These are phyloP conservation scores for Oscheius onirici DNA, from an alignment of 2,888 invertebrate genomes.

Conservation along the genomic window DNA sequence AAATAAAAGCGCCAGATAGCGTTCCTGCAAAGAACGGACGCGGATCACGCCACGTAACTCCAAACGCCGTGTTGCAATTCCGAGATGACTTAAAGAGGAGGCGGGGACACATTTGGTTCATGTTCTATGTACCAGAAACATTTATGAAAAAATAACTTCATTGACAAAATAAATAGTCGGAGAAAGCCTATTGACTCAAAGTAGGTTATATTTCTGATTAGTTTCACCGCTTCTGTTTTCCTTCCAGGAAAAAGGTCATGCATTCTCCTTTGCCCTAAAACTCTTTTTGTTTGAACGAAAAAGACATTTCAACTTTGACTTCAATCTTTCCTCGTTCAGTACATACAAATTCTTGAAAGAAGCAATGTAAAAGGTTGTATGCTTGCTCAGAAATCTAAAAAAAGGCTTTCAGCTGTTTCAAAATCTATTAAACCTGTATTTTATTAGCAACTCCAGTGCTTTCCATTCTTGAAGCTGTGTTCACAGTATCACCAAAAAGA, in stretches of 20 bases:
- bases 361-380: slow-evolving; percentile 67
- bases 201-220: neutral
- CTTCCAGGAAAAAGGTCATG: slow-evolving; percentile 65
- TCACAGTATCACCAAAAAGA: slow-evolving; percentile 69
- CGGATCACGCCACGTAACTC: slow-evolving; percentile 21
- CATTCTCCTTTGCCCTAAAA: slow-evolving; percentile 70
- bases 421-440: slow-evolving; percentile 50
- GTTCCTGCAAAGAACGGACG: slow-evolving; percentile 14
- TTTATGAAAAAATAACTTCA: no score
- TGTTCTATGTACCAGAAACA: no score
- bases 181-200: neutral
- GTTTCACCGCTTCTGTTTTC: slow-evolving; percentile 38
- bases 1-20: slow-evolving; percentile 18
- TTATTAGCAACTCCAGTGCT: slow-evolving; percentile 68
- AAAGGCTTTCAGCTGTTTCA: neutral
- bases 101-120: no score
- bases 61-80: no score
- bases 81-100: no score
- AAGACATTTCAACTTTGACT: slow-evolving; percentile 61
- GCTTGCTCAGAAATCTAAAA: slow-evolving; percentile 67
- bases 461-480: slow-evolving; percentile 70
- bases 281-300: no score
- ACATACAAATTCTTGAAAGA: slow-evolving; percentile 65
- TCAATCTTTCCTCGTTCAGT: slow-evolving; percentile 68
- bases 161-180: neutral